Base-by-base conservation (phyloP, 2,797 vertebrate species). In the Otolemur crassicaudatus region DNA sequence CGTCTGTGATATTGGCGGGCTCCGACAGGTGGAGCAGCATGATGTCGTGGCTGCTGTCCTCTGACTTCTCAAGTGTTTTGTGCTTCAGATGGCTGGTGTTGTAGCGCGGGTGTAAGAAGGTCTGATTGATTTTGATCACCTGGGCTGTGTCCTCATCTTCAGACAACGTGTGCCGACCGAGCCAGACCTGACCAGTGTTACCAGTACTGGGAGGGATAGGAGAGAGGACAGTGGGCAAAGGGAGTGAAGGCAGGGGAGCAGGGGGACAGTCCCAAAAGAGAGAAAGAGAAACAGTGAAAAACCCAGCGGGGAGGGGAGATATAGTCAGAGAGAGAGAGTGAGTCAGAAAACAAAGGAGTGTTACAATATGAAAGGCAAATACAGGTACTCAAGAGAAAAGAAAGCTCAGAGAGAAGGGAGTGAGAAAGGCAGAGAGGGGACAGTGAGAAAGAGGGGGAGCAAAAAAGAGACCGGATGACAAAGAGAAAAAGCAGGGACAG, bases 11-110 rank as follows among this genome's bases (percentile, higher is more conserved):
- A 65, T 19, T 4, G 25, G 14, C 92, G 0, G 97, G 89, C 37
- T 53, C 4, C 0, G 5, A 0, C 60, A 94, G 94, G 6, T 1
- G 61, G 0, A 94, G 95, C 80, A 97, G 72, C 96, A 94, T 93
- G 61, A 93, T 11, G 91, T 97, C 87, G 0, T 95, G 89, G 91
- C 96, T 97, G 65, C 22, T 29, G 91, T 92, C 70, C 0, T 25
- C 25, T 0, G 20, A 7, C 0, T 27, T 25, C 3, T 8, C 0
- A 14, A 1, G 23, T 14, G 34, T 53, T 11, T 12, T 5, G 22
- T 25, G 20, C 25, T 37, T 4, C 46, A 92, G 58, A 34, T 95
- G 88, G 65, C n/a, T 94, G 75, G 43, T 7, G 43, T 94, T 79
- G 89, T 31, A 97, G 1, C 0, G 8, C 0, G 96, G 94, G 11